phyloP scores from a whole-genome alignment of 2,797 vertebrate genomes.

The Adrianichthys oophorus region DNA sequence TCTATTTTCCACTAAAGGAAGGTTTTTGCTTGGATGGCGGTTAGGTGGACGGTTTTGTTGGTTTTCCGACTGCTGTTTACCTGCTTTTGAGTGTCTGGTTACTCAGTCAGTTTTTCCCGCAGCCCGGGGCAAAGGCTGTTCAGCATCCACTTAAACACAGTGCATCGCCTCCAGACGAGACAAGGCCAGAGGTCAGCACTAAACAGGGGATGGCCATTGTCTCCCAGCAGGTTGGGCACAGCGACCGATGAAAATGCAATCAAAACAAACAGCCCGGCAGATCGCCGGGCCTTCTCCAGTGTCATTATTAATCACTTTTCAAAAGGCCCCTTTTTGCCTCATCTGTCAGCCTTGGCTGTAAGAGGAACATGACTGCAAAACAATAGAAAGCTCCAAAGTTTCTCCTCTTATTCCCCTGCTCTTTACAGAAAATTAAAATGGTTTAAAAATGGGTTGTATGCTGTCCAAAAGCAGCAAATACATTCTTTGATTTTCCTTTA shows the following conservation, averaged over 20 bases:
- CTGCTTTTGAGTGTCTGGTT: conserved; percentile 73
- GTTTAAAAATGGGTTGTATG: conserved; percentile 1
- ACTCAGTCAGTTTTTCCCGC: conserved; percentile 69
- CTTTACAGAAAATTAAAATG: conserved; percentile 46
- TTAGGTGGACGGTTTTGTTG: conserved; percentile 22
- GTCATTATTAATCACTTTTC: conserved; percentile 82
- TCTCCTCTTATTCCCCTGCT: conserved; percentile 53
- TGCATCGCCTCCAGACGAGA: conserved; percentile 74
- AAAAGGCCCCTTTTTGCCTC: conserved; percentile 67
- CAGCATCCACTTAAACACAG: conserved; percentile 78
- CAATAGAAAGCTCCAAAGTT: conserved; percentile 69
- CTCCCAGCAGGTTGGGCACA: conserved; percentile 79
- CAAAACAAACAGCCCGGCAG: conserved; percentile 81
- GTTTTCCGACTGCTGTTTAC: conserved; percentile 38
- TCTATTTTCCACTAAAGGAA: background rate
- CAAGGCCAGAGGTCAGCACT: conserved; percentile 76
- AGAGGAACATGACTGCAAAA: conserved; percentile 76
- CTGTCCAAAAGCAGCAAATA: too few species aligned
- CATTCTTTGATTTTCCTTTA: too few species aligned
- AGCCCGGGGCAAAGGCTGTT: conserved; percentile 78
- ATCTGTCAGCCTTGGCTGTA: conserved; percentile 69
- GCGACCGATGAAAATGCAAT: conserved; percentile 82
- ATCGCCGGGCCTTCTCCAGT: conserved; percentile 75
- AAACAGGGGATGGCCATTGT: conserved; percentile 79
- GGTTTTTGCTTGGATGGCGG: background rate